A percentile compares a stretch with the other conserved stretches of the same genome.
These are phyloP conservation scores for Drosophila peninsularis DNA, from an alignment of 2,888 invertebrate species.

Conservation along the genomic window DNA sequence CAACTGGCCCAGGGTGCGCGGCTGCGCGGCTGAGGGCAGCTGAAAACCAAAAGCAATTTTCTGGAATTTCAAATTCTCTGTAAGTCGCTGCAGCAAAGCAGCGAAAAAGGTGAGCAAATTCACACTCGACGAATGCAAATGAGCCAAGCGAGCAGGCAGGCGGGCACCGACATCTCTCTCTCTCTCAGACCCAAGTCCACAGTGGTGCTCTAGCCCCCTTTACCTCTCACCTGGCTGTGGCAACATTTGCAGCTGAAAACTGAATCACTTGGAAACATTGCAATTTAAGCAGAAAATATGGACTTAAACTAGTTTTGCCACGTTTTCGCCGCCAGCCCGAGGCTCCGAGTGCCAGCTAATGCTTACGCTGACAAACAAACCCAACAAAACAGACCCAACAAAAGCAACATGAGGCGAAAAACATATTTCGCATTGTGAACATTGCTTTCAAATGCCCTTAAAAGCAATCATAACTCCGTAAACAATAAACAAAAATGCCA, in stretches of 20 bases:
- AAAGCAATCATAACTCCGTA: background rate
- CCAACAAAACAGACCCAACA: slow-evolving; percentile 29
- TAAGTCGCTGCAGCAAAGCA: slow-evolving; percentile 48
- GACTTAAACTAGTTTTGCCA: slow-evolving; percentile 77
- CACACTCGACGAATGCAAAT: slow-evolving; percentile 63
- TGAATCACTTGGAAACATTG: slow-evolving; percentile 74
- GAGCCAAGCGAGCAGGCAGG: slow-evolving; percentile 22
- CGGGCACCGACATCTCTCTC: background rate
- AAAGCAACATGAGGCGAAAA: background rate
- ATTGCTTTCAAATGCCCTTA: slow-evolving; percentile 26
- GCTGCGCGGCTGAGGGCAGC: slow-evolving; percentile 9
- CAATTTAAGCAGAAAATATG: slow-evolving; percentile 78
- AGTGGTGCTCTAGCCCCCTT: background rate
- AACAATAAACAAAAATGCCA: background rate
- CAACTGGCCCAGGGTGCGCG: slow-evolving; percentile 11
- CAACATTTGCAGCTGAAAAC: slow-evolving; percentile 42
- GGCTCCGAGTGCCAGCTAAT: slow-evolving; percentile 32
- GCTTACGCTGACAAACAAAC: slow-evolving; percentile 29
- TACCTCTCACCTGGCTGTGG: background rate
- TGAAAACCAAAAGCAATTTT: slow-evolving; percentile 55
- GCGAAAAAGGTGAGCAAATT: slow-evolving; percentile 62
- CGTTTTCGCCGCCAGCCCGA: slow-evolving; percentile 44
- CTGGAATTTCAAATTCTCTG: slow-evolving; percentile 63
- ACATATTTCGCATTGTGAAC: background rate
- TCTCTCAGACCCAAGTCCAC: slow-evolving; percentile 11